Evolutionary conservation across 2,113 vertebrate genomes (phyloP).

Genomic region (Gobiocypris rarus): DNA sequence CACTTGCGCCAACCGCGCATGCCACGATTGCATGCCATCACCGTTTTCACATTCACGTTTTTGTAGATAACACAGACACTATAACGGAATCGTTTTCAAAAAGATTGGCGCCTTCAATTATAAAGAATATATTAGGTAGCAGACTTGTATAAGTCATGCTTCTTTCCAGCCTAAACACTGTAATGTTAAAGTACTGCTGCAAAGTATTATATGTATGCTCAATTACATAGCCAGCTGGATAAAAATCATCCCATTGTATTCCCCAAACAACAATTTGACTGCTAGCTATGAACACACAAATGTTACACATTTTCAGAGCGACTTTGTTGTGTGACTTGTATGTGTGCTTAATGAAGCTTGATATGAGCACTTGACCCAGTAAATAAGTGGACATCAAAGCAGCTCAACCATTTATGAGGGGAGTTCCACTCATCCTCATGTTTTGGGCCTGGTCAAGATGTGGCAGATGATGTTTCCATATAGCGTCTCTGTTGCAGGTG

Average conservation of each 20-base stretch:
- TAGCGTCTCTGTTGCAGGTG: constrained; percentile 76
- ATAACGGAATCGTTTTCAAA: no score
- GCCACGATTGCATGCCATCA: no score
- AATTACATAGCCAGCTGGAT: not conserved
- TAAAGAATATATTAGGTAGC: no score
- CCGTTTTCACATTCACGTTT: no score
- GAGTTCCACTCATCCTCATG: constrained; percentile 46
- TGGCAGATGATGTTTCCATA: constrained; percentile 59
- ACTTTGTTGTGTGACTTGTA: constrained; percentile 50
- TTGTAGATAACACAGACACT: no score
- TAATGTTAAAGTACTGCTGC: not conserved
- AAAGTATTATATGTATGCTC: not conserved
- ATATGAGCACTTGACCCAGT: not conserved
- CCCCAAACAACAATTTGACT: not conserved
- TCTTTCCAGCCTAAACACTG: not conserved
- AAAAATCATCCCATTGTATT: not conserved
- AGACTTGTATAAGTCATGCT: no score
- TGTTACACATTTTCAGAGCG: not conserved
- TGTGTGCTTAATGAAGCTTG: not conserved
- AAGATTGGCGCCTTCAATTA: no score
- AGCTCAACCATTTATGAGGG: constrained; percentile 71
- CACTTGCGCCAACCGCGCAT: no score
- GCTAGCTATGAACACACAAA: not conserved
- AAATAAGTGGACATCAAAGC: constrained; percentile 77
- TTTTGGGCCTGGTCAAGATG: not conserved